phyloP scores from a whole-genome alignment of 2,113 vertebrate species.

The Engystomops pustulosus region DNA sequence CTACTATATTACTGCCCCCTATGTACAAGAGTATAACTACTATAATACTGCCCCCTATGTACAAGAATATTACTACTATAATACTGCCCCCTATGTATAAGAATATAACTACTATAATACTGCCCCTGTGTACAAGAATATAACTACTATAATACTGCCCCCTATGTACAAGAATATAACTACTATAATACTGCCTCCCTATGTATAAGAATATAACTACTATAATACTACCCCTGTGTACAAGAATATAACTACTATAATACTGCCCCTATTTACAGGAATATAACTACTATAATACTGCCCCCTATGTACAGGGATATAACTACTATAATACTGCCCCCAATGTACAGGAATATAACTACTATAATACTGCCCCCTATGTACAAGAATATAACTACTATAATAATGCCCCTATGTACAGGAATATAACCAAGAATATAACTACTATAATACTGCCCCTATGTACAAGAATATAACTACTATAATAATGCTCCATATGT shows the following conservation, averaged over 20 bases:
- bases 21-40: neutral
- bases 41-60: neutral
- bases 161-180: neutral
- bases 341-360: too few species aligned
- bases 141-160: neutral
- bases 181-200: neutral
- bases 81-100: neutral
- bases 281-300: too few species aligned
- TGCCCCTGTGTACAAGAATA: neutral
- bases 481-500: neutral
- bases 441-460: neutral
- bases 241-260: neutral
- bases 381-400: conserved; percentile 4
- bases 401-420: neutral
- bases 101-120: conserved; percentile 7
- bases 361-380: neutral
- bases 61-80: conserved; percentile 8
- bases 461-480: conserved; percentile 1
- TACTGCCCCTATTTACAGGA: neutral
- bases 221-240: neutral
- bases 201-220: neutral
- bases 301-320: too few species aligned
- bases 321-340: too few species aligned
- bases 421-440: too few species aligned
- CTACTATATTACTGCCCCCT: neutral